phyloP scores from a whole-genome alignment of 2,113 vertebrate genomes.

The Tychaedon coryphoeus region DNA sequence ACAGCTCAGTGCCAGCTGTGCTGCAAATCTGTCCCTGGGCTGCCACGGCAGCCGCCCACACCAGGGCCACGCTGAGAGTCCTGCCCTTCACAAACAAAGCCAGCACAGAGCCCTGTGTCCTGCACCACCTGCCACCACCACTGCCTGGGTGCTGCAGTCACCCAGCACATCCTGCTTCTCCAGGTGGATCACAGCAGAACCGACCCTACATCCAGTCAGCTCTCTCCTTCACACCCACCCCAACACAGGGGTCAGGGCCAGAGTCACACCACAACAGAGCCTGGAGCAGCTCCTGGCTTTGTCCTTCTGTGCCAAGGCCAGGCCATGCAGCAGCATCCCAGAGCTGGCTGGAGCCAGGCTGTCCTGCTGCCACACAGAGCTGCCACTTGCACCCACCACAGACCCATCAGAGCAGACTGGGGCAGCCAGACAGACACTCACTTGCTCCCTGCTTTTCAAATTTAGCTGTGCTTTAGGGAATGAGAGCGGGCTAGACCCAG shows the following conservation, averaged over 20 bases:
- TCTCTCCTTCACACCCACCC: neutral
- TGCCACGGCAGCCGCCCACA: accelerated
- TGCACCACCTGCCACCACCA: neutral
- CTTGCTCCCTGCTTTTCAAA: neutral
- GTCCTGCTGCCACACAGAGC: neutral
- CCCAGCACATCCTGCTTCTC: accelerated
- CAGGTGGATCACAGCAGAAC: neutral
- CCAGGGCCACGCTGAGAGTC: accelerated
- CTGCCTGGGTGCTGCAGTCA: neutral
- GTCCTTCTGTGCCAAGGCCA: neutral
- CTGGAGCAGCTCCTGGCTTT: neutral
- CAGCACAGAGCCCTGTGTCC: neutral
- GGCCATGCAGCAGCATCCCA: neutral
- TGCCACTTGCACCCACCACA: accelerated
- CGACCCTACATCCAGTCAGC: neutral
- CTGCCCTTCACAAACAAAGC: neutral
- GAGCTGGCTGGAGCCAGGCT: neutral
- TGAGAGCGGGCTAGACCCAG: neutral
- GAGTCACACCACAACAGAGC: accelerated
- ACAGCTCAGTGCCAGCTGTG: neutral
- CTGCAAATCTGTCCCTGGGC: accelerated
- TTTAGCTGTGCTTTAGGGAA: constrained; percentile 36
- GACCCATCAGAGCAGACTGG: neutral
- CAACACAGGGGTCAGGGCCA: neutral
- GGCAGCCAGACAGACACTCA: neutral